phyloP scores from a whole-genome alignment of 2,113 vertebrate genomes.

The Varanus salvator region DNA sequence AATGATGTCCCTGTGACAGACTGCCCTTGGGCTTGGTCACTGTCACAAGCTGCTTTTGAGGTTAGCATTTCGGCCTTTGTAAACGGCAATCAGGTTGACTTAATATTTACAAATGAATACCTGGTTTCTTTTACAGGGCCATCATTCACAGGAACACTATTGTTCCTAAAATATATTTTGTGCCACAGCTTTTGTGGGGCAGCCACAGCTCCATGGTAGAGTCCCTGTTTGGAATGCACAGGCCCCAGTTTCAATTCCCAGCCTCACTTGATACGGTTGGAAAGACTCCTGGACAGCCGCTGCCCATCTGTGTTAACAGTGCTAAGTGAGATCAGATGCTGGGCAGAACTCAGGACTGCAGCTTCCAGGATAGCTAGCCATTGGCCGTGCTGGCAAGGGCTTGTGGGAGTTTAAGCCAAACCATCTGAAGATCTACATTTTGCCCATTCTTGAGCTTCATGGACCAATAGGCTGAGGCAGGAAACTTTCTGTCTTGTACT shows the following conservation, averaged over 20 bases:
- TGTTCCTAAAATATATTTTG: not conserved
- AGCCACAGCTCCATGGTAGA: not conserved
- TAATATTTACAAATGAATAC: not conserved
- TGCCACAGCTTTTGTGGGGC: not conserved
- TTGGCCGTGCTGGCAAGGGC: too few relatives aligned
- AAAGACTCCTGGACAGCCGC: not conserved
- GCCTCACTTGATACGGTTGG: not conserved
- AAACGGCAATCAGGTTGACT: not conserved
- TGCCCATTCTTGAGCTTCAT: too few relatives aligned
- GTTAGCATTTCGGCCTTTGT: not conserved
- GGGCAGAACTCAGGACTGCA: too few relatives aligned
- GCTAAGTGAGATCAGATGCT: too few relatives aligned
- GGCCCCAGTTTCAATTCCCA: not conserved
- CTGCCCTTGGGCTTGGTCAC: not conserved
- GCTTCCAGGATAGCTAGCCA: too few relatives aligned
- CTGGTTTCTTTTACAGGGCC: not conserved
- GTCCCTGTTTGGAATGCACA: not conserved
- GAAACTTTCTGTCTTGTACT: not conserved
- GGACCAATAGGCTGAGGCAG: not conserved
- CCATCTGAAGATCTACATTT: too few relatives aligned
- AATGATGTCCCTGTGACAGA: not conserved
- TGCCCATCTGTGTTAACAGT: too few relatives aligned
- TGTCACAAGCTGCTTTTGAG: not conserved
- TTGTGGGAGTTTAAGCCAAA: too few relatives aligned
- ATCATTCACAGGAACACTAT: not conserved